Percentiles rank a stretch among this genome's conserved stretches.
phyloP scores from a whole-genome alignment of 2,113 vertebrate species.

The Chrysochloris asiatica region DNA sequence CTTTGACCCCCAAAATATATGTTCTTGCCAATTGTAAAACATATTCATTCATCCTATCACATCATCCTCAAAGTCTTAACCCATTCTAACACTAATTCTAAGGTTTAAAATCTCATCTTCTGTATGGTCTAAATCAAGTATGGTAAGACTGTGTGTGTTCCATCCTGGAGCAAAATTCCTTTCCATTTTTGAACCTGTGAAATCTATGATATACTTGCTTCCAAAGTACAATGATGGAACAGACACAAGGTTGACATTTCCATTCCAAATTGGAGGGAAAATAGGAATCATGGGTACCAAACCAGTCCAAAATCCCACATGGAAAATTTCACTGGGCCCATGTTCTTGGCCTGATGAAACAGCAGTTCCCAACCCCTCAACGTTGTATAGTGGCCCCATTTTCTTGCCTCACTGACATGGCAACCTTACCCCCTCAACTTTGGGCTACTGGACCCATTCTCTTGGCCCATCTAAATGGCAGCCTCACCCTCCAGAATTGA shows the following conservation, averaged over 20 bases:
- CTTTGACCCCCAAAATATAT: neutral
- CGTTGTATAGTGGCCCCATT: neutral
- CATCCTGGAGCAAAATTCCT: neutral
- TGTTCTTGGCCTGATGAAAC: too few species aligned
- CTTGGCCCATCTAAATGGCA: too few species aligned
- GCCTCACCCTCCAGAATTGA: neutral
- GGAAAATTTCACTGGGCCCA: neutral
- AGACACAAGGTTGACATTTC: neutral
- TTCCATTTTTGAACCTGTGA: neutral
- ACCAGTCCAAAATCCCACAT: neutral
- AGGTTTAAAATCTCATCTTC: neutral
- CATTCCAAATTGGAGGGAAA: neutral
- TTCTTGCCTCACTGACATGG: neutral
- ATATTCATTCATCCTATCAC: neutral
- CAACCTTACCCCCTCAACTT: too few species aligned
- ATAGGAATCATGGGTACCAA: neutral
- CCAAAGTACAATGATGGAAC: neutral
- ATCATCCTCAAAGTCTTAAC: neutral
- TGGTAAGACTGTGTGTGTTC: neutral
- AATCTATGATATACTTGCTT: neutral
- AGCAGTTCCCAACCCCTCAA: neutral
- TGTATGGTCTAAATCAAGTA: neutral
- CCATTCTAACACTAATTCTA: neutral
- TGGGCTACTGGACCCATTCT: too few species aligned
- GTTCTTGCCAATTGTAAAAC: neutral